Percentiles rank a stretch among this genome's conserved stretches.
Conservation (phyloP, 2,888 invertebrate species). For the Drosophila recens region DNA sequence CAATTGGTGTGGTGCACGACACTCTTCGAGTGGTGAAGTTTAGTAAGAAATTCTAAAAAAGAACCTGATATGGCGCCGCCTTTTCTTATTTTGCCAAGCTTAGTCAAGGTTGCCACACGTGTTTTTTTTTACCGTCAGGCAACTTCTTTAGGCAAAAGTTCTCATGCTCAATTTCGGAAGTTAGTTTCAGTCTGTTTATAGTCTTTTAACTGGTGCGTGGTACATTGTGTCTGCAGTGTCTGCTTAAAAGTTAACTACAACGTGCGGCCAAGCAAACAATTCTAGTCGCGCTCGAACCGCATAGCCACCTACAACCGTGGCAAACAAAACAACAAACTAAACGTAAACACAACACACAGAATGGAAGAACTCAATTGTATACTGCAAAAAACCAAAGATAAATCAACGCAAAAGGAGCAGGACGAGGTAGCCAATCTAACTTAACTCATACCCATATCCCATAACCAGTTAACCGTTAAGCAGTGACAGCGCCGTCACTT, state of each 20-base stretch:
- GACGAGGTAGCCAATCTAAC: conserved; percentile 87
- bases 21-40: too few species aligned
- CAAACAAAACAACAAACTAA: conserved; percentile 20
- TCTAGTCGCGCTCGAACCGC: conserved; percentile 62
- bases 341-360: conserved; percentile 44
- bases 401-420: conserved; percentile 87
- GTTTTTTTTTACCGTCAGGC: too few species aligned
- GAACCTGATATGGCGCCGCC: too few species aligned
- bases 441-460: conserved; percentile 15
- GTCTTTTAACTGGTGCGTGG: conserved; percentile 50
- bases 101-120: too few species aligned
- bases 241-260: conserved; percentile 22
- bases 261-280: conserved; percentile 46
- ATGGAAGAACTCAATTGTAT: conserved; percentile 84
- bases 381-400: conserved; percentile 86
- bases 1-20: too few species aligned
- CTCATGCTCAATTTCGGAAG: too few species aligned
- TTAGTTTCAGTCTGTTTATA: conserved; percentile 62
- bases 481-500: conserved; percentile 41
- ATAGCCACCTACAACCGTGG: conserved; percentile 10
- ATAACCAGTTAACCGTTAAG: conserved; percentile 53
- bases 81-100: too few species aligned
- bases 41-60: too few species aligned
- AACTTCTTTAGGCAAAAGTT: too few species aligned
- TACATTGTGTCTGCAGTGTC: conserved; percentile 10